A percentile compares a stretch with the other conserved stretches of the same genome.
phyloP scores from a whole-genome alignment of 2,888 invertebrate species.

The Synanthedon formicaeformis region DNA sequence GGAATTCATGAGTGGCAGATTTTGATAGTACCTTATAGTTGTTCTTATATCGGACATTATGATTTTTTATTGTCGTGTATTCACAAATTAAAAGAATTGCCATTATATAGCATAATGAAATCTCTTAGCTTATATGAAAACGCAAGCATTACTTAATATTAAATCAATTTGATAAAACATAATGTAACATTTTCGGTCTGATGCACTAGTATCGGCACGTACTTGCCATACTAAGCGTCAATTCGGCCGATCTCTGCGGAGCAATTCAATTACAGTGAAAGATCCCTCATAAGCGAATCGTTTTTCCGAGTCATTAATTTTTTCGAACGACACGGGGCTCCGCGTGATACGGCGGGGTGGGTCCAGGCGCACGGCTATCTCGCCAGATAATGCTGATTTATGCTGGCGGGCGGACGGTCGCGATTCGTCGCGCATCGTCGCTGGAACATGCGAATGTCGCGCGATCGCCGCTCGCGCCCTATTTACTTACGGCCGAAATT shows the following conservation, averaged over 20 bases:
- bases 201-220: constrained; percentile 34
- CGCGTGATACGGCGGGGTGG: constrained; percentile 60
- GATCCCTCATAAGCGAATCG: constrained; percentile 72
- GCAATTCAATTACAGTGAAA: constrained; percentile 70
- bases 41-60: too few species aligned
- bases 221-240: constrained; percentile 42
- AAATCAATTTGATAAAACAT: too few species aligned
- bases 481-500: too few species aligned
- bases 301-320: constrained; percentile 72
- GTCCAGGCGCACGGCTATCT: constrained; percentile 64
- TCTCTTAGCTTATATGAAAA: not conserved
- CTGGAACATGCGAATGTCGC: constrained; percentile 40
- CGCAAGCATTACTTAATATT: too few species aligned
- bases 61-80: too few species aligned
- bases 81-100: too few species aligned
- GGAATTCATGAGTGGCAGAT: too few species aligned
- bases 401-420: constrained; percentile 57
- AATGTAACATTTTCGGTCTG: not conserved
- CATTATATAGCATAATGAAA: too few species aligned
- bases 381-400: constrained; percentile 72
- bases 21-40: too few species aligned
- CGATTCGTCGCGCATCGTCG: constrained; percentile 64
- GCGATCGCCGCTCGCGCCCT: constrained; percentile 37
- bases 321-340: constrained; percentile 67
- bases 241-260: constrained; percentile 57